These are phyloP conservation scores for Chymomyza procnemis DNA, from an alignment of 2,888 invertebrate genomes.

Conservation along the genomic window DNA sequence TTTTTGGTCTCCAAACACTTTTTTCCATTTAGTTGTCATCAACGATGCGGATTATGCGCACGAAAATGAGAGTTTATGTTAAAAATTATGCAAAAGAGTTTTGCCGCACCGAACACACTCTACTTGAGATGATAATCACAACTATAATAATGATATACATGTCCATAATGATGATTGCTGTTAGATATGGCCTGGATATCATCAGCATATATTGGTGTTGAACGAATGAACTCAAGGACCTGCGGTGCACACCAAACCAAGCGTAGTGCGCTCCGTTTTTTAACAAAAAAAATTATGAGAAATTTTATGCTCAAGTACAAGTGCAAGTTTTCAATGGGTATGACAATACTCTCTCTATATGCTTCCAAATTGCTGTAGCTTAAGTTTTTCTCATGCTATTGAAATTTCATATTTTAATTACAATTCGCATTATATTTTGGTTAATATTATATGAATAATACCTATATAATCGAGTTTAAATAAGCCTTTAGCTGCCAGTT, in stretches of 20 bases:
- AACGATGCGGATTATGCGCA: slow-evolving; percentile 59
- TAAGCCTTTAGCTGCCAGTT: slow-evolving; percentile 21
- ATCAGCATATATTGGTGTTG: slow-evolving; percentile 12
- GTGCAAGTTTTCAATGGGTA: slow-evolving; percentile 6
- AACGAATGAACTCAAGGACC: slow-evolving; percentile 1
- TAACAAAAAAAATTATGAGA: neutral
- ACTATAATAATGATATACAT: slow-evolving; percentile 40
- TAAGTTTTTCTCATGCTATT: slow-evolving; percentile 10
- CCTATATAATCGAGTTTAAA: slow-evolving; percentile 9
- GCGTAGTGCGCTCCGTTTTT: neutral
- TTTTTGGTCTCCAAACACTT: neutral
- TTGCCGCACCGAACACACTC: slow-evolving; percentile 4
- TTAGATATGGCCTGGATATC: slow-evolving; percentile 8
- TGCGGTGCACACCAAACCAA: neutral
- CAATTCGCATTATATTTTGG: slow-evolving; percentile 15
- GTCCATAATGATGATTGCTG: slow-evolving; percentile 32
- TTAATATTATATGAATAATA: slow-evolving; percentile 7
- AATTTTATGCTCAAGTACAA: neutral
- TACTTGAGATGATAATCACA: neutral
- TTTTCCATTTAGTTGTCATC: slow-evolving; percentile 51
- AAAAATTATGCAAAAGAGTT: slow-evolving; percentile 61
- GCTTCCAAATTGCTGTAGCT: neutral
- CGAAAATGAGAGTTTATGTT: slow-evolving; percentile 61
- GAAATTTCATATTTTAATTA: slow-evolving; percentile 54
- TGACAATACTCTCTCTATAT: neutral